Base-by-base conservation (phyloP, 2,888 invertebrate species). In the Drosophila robusta region DNA sequence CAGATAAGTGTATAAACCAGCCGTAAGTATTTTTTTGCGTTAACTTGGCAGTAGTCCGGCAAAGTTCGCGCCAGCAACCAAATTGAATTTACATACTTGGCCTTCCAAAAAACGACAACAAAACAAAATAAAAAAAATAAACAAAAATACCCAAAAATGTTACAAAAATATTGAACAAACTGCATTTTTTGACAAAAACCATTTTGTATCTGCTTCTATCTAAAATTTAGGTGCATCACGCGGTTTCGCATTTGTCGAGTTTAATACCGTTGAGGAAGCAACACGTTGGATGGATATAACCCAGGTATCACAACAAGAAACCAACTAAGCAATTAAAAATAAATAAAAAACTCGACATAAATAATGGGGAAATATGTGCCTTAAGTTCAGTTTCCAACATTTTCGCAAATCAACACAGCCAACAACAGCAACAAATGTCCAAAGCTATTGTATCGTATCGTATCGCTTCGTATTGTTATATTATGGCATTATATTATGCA, bases 241-340 rank as follows among this genome's bases (percentile, higher is more conserved):
- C 92, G 96, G 96, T 92, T 96, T 97, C 94, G 97, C 96, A 92
- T 97, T 97, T 95, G 96, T 98, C 94, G 98, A 98, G 95, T 98
- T 98, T 95, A 94, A 95, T 93, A 95, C 96, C 93, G 95, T 96
- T 93, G 95, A 95, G 93, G 97, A 97, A 94, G 97, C 98, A 91
- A 95, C 95, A 92, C 95, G 95, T 92, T 97, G 97, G 97, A 97
- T 98, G 96, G 97, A 97, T 93, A 94, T 95, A 93, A 97, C 96
- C 94, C 96, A 97, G 91, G 91, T 91, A 91, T 89, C 91, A 85
- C 87, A 75, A 70, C 72, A 69, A 74, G 64, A 71, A 69, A 60
- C 52, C 54, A 77, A 55, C 55, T 41, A 12, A 4, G 11, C n/a
- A 11, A 6, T 32, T 29, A 22, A 42, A 41, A 16, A 18, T 7